Conservation (phyloP, 1,140 invertebrate species). For the Adoxophyes honmai region DNA sequence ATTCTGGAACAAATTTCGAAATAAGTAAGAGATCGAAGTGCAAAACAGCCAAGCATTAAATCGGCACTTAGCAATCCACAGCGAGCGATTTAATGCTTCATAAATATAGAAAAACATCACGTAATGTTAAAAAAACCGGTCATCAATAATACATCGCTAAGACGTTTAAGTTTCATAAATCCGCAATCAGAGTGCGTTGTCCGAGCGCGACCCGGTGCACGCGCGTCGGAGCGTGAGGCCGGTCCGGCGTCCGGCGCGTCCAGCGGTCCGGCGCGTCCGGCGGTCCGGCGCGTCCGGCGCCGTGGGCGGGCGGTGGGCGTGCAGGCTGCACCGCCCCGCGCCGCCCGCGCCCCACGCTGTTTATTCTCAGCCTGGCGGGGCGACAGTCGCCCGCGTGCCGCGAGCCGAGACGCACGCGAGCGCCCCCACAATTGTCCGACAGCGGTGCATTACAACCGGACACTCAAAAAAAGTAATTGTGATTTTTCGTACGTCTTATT, state of each 20-base stretch:
- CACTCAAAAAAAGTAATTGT: slow-evolving; percentile 39
- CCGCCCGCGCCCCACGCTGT: slow-evolving; percentile 55
- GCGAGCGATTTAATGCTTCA: no score
- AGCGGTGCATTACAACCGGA: slow-evolving; percentile 62
- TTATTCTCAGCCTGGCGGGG: slow-evolving; percentile 68
- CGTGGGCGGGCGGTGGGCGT: slow-evolving; percentile 55
- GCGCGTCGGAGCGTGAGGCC: background rate
- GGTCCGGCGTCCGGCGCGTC: slow-evolving; percentile 28
- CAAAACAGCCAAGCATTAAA: no score
- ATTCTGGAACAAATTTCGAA: no score
- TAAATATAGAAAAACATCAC: background rate
- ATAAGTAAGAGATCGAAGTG: no score
- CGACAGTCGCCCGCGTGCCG: slow-evolving; percentile 71
- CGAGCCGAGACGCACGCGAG: slow-evolving; percentile 52
- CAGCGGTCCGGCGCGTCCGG: slow-evolving; percentile 27
- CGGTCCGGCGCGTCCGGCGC: slow-evolving; percentile 34
- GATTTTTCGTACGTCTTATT: background rate
- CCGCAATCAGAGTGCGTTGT: slow-evolving; percentile 1
- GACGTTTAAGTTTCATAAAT: background rate
- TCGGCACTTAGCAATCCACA: no score
- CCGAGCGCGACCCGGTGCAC: background rate
- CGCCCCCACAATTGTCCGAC: slow-evolving; percentile 33
- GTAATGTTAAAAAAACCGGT: background rate
- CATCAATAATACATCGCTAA: background rate
- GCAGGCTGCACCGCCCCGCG: slow-evolving; percentile 44